Percentiles rank a stretch among this genome's conserved stretches.
Evolutionary conservation across 1,140 invertebrate genomes (phyloP).

Genomic region (Aphelenchoides besseyi): DNA sequence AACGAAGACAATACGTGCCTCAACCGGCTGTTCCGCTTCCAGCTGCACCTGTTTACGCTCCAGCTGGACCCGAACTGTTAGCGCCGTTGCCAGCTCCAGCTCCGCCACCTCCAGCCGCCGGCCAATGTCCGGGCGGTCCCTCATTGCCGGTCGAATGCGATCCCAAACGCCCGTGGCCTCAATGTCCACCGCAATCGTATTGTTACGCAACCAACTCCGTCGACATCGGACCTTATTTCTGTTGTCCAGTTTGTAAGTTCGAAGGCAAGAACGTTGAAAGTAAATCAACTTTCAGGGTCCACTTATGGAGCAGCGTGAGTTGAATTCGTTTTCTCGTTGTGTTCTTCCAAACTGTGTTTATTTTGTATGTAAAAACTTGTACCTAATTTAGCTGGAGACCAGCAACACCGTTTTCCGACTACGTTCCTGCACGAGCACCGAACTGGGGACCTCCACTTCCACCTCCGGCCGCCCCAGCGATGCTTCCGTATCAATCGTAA

Average conservation of each 20-base stretch:
- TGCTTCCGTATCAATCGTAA: background rate
- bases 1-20: background rate
- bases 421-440: conserved; percentile 54
- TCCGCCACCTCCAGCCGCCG: conserved; percentile 24
- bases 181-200: conserved; percentile 62
- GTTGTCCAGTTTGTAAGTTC: conserved; percentile 60
- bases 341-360: conserved; percentile 61
- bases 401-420: conserved; percentile 61
- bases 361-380: too few relatives aligned
- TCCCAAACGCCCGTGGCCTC: conserved; percentile 61
- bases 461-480: background rate
- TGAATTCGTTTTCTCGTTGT: conserved; percentile 32
- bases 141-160: conserved; percentile 62
- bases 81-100: conserved; percentile 26
- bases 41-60: conserved; percentile 12
- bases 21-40: background rate
- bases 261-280: background rate
- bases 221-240: conserved; percentile 62
- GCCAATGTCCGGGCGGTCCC: conserved; percentile 57
- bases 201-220: conserved; percentile 62
- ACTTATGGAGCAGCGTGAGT: background rate
- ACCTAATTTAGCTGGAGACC: too few relatives aligned
- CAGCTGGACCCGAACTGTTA: conserved; percentile 23
- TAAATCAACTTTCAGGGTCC: background rate
- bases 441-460: conserved; percentile 28